Conservation (phyloP, 1,140 invertebrate species). For the Macrotrachela quadricornifera region DNA sequence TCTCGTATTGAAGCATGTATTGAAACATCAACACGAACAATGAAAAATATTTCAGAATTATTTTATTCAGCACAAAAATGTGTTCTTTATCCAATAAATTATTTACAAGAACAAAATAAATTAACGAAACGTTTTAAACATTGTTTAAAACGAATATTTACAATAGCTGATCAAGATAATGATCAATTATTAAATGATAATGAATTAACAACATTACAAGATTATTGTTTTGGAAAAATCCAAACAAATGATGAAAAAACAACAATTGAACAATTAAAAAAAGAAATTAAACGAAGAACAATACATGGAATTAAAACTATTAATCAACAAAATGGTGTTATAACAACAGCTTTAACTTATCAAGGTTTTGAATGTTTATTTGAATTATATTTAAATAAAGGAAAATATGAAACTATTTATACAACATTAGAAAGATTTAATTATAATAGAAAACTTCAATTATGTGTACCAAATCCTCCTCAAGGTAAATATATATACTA, state of each 20-base stretch:
- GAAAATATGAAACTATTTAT: constrained; percentile 98
- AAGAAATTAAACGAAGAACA: too few relatives aligned
- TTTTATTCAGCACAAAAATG: constrained; percentile 99
- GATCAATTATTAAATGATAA: constrained; percentile 82
- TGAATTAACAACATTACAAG: constrained; percentile 86
- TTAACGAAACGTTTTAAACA: constrained; percentile 34
- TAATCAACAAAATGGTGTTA: too few relatives aligned
- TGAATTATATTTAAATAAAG: constrained; percentile 87
- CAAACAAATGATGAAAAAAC: too few relatives aligned
- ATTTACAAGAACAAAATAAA: constrained; percentile 80
- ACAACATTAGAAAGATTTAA: constrained; percentile 93
- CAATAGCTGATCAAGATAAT: constrained; percentile 86
- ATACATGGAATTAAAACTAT: too few relatives aligned
- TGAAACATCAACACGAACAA: constrained; percentile 89
- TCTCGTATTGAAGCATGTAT: constrained; percentile 96
- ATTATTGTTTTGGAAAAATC: constrained; percentile 13
- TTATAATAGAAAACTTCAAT: constrained; percentile 64
- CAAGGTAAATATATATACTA: too few relatives aligned
- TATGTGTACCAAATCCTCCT: too few relatives aligned
- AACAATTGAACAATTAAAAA: too few relatives aligned
- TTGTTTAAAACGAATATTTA: constrained; percentile 13
- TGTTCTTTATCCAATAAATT: constrained; percentile 87
- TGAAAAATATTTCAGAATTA: constrained; percentile 96
- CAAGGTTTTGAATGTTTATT: constrained; percentile 82
- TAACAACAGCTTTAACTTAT: constrained; percentile 10